Conservation (phyloP, 2,797 vertebrate genomes). For the Odontamblyopus lacepedii region DNA sequence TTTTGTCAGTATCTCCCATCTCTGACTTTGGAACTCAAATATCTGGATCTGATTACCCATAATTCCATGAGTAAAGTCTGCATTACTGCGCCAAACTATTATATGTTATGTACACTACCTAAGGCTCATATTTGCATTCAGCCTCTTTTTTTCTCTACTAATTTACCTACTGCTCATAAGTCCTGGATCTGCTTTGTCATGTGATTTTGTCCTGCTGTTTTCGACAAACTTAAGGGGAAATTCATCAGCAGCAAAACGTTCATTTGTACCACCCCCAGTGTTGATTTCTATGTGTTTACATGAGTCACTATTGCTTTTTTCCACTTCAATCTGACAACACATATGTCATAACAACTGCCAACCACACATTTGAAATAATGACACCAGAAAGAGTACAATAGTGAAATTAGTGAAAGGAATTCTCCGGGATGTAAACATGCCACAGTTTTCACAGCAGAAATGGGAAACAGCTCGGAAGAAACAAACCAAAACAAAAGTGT, state of each 20-base stretch:
- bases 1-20: too few species aligned
- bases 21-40: too few species aligned
- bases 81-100: too few species aligned
- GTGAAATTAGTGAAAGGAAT: slow-evolving; percentile 5
- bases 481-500: slow-evolving; percentile 43
- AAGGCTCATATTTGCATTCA: neutral
- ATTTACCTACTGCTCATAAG: neutral
- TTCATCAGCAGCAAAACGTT: neutral
- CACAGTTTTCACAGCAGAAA: slow-evolving; percentile 5
- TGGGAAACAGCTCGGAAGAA: slow-evolving; percentile 9
- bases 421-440: neutral
- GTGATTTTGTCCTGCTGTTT: neutral
- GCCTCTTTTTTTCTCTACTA: neutral
- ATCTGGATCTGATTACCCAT: too few species aligned
- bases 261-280: neutral
- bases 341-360: neutral
- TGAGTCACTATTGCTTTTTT: neutral
- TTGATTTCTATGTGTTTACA: neutral
- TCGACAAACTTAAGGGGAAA: neutral
- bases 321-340: neutral
- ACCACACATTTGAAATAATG: neutral
- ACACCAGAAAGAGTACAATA: neutral
- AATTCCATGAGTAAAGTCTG: too few species aligned
- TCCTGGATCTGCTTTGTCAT: neutral
- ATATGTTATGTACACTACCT: too few species aligned